These are phyloP conservation scores for Ladona fulva DNA, from an alignment of 1,140 invertebrate species.

Conservation along the genomic window DNA sequence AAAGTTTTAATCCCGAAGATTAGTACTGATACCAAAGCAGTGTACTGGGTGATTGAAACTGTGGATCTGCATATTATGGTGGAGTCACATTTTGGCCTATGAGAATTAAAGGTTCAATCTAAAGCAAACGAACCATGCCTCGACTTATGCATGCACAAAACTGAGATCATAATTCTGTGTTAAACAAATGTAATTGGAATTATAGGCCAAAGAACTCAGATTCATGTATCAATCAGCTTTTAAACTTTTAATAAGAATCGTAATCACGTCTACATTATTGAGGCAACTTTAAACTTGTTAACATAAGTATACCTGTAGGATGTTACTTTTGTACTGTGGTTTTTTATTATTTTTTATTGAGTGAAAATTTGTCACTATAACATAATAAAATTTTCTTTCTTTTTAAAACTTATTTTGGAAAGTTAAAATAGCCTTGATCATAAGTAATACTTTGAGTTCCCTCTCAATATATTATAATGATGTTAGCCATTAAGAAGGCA, in stretches of 20 bases:
- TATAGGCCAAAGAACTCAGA: background rate
- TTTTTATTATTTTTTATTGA: slow-evolving; percentile 11
- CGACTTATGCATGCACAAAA: background rate
- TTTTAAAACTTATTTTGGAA: background rate
- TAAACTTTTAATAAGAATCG: background rate
- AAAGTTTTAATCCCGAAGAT: background rate
- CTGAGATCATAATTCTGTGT: background rate
- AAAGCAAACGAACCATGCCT: background rate
- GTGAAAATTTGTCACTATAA: slow-evolving; percentile 4
- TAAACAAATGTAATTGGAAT: background rate
- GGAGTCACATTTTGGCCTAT: background rate
- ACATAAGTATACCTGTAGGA: background rate
- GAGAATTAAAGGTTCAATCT: background rate
- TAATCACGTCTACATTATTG: background rate
- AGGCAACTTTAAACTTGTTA: background rate
- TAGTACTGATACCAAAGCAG: background rate
- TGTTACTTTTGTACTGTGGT: slow-evolving; percentile 5
- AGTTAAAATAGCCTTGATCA: background rate
- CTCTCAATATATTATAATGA: too few relatives aligned
- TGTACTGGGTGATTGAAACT: slow-evolving; percentile 5
- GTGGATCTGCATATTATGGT: background rate
- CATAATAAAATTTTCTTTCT: background rate
- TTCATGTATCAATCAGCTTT: slow-evolving; percentile 10
- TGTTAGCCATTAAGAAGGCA: too few relatives aligned
- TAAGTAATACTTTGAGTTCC: too few relatives aligned